Percentiles rank a stretch among this genome's conserved stretches.
These are phyloP conservation scores for Drosophila colorata DNA, from an alignment of 2,888 invertebrate genomes.

Conservation along the genomic window DNA sequence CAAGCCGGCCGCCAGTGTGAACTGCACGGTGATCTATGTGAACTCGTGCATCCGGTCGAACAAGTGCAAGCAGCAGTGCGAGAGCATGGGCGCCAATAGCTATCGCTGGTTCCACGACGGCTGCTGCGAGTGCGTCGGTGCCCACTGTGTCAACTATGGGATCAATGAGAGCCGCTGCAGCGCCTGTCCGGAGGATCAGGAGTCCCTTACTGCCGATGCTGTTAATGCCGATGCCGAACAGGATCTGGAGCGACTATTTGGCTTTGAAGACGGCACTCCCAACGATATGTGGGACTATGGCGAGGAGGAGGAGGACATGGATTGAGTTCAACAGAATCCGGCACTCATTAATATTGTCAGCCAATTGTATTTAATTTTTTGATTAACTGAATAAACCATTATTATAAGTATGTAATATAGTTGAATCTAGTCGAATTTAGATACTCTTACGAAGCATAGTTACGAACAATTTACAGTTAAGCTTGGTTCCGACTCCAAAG, in stretches of 20 bases:
- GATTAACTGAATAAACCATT: too few relatives aligned
- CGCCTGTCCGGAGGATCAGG: constrained; percentile 87
- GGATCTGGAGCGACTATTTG: constrained; percentile 84
- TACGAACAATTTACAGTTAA: too few relatives aligned
- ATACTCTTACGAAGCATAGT: too few relatives aligned
- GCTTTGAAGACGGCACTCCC: constrained; percentile 53
- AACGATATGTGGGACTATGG: constrained; percentile 88
- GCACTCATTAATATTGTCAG: constrained; percentile 7
- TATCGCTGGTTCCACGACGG: constrained; percentile 98
- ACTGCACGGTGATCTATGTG: constrained; percentile 83
- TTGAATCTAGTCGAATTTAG: too few relatives aligned
- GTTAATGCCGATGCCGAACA: constrained; percentile 50
- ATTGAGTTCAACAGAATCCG: constrained; percentile 8
- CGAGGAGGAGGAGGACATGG: constrained; percentile 83
- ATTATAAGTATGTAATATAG: too few relatives aligned
- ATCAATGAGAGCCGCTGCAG: constrained; percentile 92
- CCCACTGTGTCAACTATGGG: constrained; percentile 94
- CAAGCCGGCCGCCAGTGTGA: constrained; percentile 44
- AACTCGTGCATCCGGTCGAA: constrained; percentile 78
- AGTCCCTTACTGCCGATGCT: constrained; percentile 83
- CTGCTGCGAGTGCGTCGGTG: constrained; percentile 96
- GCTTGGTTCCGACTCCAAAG: too few relatives aligned
- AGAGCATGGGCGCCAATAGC: constrained; percentile 84
- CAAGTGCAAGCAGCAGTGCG: constrained; percentile 82
- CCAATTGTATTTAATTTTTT: neutral